Conservation (phyloP, 2,888 invertebrate genomes). For the Melieria picta region DNA sequence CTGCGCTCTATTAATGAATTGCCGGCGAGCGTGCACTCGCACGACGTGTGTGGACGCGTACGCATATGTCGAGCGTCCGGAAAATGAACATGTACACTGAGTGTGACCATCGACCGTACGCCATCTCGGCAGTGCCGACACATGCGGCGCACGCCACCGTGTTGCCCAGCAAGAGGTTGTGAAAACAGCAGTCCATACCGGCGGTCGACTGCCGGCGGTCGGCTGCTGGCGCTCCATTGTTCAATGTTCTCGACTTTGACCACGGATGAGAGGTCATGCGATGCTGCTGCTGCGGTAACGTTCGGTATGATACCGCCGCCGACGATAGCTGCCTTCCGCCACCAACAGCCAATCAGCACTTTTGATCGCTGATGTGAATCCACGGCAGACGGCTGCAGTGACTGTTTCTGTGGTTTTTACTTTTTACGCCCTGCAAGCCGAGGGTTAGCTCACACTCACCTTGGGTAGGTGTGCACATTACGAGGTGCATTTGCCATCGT, state of each 20-base stretch:
- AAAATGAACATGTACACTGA: no score
- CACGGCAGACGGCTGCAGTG: conserved; percentile 29
- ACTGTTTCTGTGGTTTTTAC: conserved; percentile 7
- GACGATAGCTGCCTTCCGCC: conserved; percentile 9
- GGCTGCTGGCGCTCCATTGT: conserved; percentile 26
- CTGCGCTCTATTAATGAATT: conserved; percentile 33
- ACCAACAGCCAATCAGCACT: conserved; percentile 21
- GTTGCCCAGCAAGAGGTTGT: conserved; percentile 19
- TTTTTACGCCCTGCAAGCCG: no score
- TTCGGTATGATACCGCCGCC: conserved; percentile 17
- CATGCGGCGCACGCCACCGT: conserved; percentile 16
- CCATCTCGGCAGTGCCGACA: background rate
- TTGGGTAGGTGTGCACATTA: no score
- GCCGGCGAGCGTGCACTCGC: conserved; percentile 17
- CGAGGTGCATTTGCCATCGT: no score
- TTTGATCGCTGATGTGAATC: conserved; percentile 40
- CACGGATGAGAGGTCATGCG: conserved; percentile 28
- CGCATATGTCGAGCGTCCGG: background rate
- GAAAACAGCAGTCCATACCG: background rate
- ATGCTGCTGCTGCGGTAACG: conserved; percentile 25
- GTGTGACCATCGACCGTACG: no score
- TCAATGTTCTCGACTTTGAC: conserved; percentile 18
- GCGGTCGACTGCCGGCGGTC: conserved; percentile 10
- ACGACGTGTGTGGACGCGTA: background rate
- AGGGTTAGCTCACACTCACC: no score